Evolutionary conservation across 2,797 vertebrate species (phyloP), one percentile per base, ranked within the genome.

Genomic region (Mionectes olivaceus): DNA sequence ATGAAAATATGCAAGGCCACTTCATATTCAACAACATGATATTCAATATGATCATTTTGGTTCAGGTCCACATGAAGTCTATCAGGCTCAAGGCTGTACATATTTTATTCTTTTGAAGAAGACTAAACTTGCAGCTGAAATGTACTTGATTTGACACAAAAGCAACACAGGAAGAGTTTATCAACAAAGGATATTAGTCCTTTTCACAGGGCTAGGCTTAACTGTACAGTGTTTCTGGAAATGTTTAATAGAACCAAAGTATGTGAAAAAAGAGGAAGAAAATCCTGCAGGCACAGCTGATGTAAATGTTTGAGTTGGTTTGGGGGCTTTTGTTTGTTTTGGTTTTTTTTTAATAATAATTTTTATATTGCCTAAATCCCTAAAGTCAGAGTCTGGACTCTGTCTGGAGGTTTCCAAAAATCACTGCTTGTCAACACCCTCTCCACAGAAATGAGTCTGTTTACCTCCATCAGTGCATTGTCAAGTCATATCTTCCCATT

Each of bases 351-450:
- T 92, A 94, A 93, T 97, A 97, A 96, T 83, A 16, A 80, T 91
- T 97, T 97, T 96, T 95, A 87, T 92, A 91, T 87, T 96, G 92
- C 47, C 65, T 91, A 91, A 97, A 95, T 97, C 96, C 95, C 95
- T 95, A 67, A 95, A 95, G 95, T 91, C 65, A 19, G 41, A 76
- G 89, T 94, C 95, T 91, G 76, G 87, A 90, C 86, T 91, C 70
- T 81, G 81, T 87, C 91, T 97, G 95, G 89, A 96, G 59, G 46
- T 41, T 77, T 89, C 95, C 94, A 96, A 97, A 94, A 97, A 90
- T 96, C 89, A 93, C 87, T 87, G 83, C 87, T 96, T 96, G 89
- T 96, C 94, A 96, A 93, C 88, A 91, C 63, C 18, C 49, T 83
- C 96, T 93, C 90, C 77, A 91, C 56, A 94, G 90, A 93, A 94